These are phyloP conservation scores for Cerceris rybyensis DNA, from an alignment of 2,888 invertebrate genomes.

Conservation along the genomic window DNA sequence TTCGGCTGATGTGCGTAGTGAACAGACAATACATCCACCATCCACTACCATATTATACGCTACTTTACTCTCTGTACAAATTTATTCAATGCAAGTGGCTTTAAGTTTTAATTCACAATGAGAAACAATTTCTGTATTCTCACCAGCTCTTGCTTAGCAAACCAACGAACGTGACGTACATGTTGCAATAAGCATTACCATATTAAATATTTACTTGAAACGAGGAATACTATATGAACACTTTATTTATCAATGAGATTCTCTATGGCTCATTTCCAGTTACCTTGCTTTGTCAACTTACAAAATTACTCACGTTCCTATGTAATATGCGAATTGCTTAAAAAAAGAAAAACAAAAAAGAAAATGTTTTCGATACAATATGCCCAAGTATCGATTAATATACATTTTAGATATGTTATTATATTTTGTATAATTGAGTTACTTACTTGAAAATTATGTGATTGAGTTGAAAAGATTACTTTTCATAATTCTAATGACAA, in stretches of 20 bases:
- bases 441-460: too few relatives aligned
- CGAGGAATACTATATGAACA: constrained; percentile 65
- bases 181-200: constrained; percentile 66
- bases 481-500: too few relatives aligned
- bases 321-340: too few relatives aligned
- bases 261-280: constrained; percentile 46
- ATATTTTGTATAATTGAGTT: too few relatives aligned
- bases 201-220: constrained; percentile 74
- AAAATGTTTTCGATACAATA: too few relatives aligned
- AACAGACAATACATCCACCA: constrained; percentile 82
- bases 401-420: too few relatives aligned
- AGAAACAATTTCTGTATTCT: constrained; percentile 67
- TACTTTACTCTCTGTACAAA: constrained; percentile 72
- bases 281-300: too few relatives aligned
- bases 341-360: too few relatives aligned
- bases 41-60: constrained; percentile 75
- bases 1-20: constrained; percentile 75
- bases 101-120: constrained; percentile 72
- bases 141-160: constrained; percentile 74
- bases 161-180: constrained; percentile 61
- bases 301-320: too few relatives aligned
- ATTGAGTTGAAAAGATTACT: too few relatives aligned
- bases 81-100: constrained; percentile 73
- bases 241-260: constrained; percentile 64
- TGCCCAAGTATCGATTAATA: too few relatives aligned